phyloP scores from a whole-genome alignment of 2,113 vertebrate species.

The Pitta sordida region DNA sequence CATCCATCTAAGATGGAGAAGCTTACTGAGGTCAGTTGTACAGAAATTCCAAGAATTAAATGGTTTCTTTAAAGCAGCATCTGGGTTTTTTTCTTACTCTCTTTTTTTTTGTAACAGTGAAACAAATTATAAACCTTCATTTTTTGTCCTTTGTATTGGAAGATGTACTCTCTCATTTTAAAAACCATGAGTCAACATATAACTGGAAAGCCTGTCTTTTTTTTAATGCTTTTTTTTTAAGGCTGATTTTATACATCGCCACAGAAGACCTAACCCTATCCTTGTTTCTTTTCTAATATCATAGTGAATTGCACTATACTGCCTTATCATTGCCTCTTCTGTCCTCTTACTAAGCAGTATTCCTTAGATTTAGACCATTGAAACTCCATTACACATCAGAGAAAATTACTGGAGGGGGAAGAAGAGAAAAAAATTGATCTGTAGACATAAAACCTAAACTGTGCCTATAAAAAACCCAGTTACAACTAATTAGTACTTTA shows the following conservation, averaged over 20 bases:
- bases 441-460: conserved; percentile 61
- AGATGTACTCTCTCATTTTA: conserved; percentile 53
- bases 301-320: conserved; percentile 73
- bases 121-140: conserved; percentile 14
- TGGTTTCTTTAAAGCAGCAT: conserved; percentile 68
- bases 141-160: conserved; percentile 39
- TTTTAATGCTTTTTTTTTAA: not conserved
- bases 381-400: conserved; percentile 54
- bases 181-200: conserved; percentile 50
- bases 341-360: conserved; percentile 55
- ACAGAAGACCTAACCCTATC: conserved; percentile 43
- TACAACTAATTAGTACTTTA: conserved; percentile 68
- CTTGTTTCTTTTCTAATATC: conserved; percentile 51
- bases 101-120: not conserved
- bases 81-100: conserved; percentile 13
- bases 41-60: conserved; percentile 66
- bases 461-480: conserved; percentile 71
- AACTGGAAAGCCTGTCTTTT: conserved; percentile 69
- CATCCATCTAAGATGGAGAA: conserved; percentile 67
- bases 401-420: conserved; percentile 49
- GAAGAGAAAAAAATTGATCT: conserved; percentile 62
- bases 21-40: conserved; percentile 62
- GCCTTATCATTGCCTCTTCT: conserved; percentile 61
- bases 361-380: conserved; percentile 61
- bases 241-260: conserved; percentile 26